Percentiles rank a stretch among this genome's conserved stretches.
Evolutionary conservation across 2,113 vertebrate genomes (phyloP).

Genomic region (Thunnus maccoyii): DNA sequence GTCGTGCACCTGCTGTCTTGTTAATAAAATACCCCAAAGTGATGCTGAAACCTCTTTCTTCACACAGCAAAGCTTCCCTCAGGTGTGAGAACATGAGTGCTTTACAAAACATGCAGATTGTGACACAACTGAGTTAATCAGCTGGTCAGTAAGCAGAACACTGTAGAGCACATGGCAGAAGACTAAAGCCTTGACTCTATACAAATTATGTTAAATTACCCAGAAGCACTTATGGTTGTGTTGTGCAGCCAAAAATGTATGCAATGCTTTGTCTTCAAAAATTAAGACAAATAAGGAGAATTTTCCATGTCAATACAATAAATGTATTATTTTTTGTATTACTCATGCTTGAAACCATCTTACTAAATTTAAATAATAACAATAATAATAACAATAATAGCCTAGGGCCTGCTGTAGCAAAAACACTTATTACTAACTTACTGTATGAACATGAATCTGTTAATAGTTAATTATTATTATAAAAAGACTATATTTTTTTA

Average conservation of each 20-base stretch:
- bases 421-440: too few relatives aligned
- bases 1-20: slow-evolving; percentile 78
- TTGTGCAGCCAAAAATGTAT: not conserved
- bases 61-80: slow-evolving; percentile 65
- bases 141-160: slow-evolving; percentile 30
- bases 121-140: slow-evolving; percentile 53
- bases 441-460: not conserved
- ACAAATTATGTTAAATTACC: not conserved
- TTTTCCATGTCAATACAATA: too few relatives aligned
- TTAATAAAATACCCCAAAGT: slow-evolving; percentile 83
- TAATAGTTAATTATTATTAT: not conserved
- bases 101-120: slow-evolving; percentile 63
- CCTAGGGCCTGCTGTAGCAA: too few relatives aligned
- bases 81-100: slow-evolving; percentile 81
- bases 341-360: not conserved
- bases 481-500: not conserved
- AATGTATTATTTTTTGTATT: too few relatives aligned
- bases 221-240: not conserved
- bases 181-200: not conserved
- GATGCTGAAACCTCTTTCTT: slow-evolving; percentile 74
- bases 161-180: not conserved
- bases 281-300: too few relatives aligned
- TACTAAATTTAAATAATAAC: not conserved
- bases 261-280: not conserved
- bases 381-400: not conserved